Percentiles rank a stretch among this genome's conserved stretches.
Conservation (phyloP, 2,888 invertebrate species). For the Itoplectis maculator region DNA sequence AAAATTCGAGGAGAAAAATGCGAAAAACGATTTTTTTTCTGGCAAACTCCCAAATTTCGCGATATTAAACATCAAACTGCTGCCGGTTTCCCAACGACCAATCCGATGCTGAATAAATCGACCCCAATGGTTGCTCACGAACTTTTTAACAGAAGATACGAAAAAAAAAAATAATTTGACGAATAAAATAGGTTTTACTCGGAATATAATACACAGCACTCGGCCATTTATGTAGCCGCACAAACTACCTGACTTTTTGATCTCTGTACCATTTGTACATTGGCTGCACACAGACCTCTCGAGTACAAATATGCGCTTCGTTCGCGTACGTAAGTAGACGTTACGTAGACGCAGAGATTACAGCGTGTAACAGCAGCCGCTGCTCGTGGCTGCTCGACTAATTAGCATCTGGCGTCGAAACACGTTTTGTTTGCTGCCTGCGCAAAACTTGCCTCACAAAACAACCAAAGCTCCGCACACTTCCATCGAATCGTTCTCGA, state of each 20-base stretch:
- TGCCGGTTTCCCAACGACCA: too few species aligned
- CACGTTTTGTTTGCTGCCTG: not conserved
- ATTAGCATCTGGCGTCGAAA: not conserved
- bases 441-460: not conserved
- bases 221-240: not conserved
- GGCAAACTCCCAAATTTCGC: too few species aligned
- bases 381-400: not conserved
- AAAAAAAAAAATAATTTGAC: too few species aligned
- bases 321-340: slow-evolving; percentile 5
- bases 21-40: too few species aligned
- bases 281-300: slow-evolving; percentile 43
- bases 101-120: too few species aligned
- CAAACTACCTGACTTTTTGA: slow-evolving; percentile 41
- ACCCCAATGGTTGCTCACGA: too few species aligned
- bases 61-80: too few species aligned
- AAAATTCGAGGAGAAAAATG: too few species aligned
- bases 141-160: too few species aligned
- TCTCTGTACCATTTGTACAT: slow-evolving; percentile 27
- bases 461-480: too few species aligned
- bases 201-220: not conserved
- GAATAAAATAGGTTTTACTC: too few species aligned
- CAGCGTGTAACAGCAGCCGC: not conserved
- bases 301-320: slow-evolving; percentile 49
- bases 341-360: slow-evolving; percentile 4
- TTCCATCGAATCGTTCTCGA: too few species aligned